Conservation (phyloP, 1,140 invertebrate species). For the Rhyacophila brunnea region DNA sequence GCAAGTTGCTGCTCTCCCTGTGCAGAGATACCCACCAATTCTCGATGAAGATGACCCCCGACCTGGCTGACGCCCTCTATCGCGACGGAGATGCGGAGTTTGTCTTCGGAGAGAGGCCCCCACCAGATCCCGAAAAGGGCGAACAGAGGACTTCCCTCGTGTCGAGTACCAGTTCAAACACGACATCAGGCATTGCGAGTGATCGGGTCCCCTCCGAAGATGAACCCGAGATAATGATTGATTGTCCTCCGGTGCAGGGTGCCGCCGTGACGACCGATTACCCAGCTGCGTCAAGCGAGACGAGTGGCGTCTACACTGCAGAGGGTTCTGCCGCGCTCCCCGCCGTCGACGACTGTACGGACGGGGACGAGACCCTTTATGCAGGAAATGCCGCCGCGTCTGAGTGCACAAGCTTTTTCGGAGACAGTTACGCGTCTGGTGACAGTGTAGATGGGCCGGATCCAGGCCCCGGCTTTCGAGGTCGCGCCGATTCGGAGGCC, state of each 20-base stretch:
- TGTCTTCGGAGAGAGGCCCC: slow-evolving; percentile 57
- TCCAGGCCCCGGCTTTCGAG: slow-evolving; percentile 45
- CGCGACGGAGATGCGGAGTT: slow-evolving; percentile 66
- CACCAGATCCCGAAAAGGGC: slow-evolving; percentile 60
- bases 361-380: slow-evolving; percentile 6
- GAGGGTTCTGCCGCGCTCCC: slow-evolving; percentile 58
- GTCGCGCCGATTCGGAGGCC: slow-evolving; percentile 72
- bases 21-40: slow-evolving; percentile 93
- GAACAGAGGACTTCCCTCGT: slow-evolving; percentile 89
- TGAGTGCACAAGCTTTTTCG: slow-evolving; percentile 30
- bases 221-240: slow-evolving; percentile 83
- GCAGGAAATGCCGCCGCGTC: slow-evolving; percentile 11
- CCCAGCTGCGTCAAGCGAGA: slow-evolving; percentile 66
- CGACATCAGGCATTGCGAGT: slow-evolving; percentile 92
- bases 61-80: slow-evolving; percentile 73
- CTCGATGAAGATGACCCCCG: slow-evolving; percentile 86
- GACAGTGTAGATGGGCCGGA: slow-evolving; percentile 26
- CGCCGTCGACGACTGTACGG: slow-evolving; percentile 22
- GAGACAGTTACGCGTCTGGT: slow-evolving; percentile 26
- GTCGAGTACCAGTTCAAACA: slow-evolving; percentile 80
- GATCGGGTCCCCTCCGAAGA: slow-evolving; percentile 92
- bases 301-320: slow-evolving; percentile 75
- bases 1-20: slow-evolving; percentile 82
- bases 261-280: slow-evolving; percentile 42
- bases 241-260: slow-evolving; percentile 63